Percentiles rank a stretch among this genome's conserved stretches.
phyloP scores from a whole-genome alignment of 2,113 vertebrate genomes.

The Cisticola juncidis region DNA sequence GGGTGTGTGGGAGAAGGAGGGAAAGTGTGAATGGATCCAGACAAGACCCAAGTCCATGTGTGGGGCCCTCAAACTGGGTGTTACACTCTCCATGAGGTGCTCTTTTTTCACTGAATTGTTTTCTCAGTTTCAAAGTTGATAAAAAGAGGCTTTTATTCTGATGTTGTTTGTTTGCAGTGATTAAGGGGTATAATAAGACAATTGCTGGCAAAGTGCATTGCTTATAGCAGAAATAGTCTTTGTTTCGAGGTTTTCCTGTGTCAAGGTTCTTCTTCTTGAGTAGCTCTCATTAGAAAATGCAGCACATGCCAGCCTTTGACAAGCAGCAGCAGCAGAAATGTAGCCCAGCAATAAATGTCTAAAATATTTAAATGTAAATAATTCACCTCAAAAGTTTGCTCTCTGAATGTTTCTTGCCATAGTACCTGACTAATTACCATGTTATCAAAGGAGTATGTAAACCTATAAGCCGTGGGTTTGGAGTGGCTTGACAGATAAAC shows the following conservation, averaged over 20 bases:
- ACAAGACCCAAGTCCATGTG: not conserved
- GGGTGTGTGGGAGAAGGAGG: not conserved
- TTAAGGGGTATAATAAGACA: conserved; percentile 16
- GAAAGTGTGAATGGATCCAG: not conserved
- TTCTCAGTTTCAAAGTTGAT: not conserved
- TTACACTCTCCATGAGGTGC: not conserved
- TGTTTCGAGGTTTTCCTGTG: conserved; percentile 11
- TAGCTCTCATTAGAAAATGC: not conserved
- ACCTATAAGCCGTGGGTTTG: not conserved
- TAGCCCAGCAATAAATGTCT: not conserved
- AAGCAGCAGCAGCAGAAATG: not conserved
- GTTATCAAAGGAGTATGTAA: not conserved
- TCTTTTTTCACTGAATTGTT: not conserved
- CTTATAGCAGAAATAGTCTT: not conserved
- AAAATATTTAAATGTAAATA: conserved; percentile 10
- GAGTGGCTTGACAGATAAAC: not conserved
- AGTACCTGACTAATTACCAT: not conserved
- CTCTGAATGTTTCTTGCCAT: not conserved
- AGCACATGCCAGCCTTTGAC: not conserved
- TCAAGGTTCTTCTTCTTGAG: not conserved
- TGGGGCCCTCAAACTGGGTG: not conserved
- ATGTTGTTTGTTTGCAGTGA: conserved; percentile 43
- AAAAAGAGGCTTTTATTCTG: not conserved
- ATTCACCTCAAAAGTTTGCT: conserved; percentile 22
- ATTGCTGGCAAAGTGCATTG: not conserved